Conservation (phyloP, 2,797 vertebrate genomes). For the Myotis findleyi region DNA sequence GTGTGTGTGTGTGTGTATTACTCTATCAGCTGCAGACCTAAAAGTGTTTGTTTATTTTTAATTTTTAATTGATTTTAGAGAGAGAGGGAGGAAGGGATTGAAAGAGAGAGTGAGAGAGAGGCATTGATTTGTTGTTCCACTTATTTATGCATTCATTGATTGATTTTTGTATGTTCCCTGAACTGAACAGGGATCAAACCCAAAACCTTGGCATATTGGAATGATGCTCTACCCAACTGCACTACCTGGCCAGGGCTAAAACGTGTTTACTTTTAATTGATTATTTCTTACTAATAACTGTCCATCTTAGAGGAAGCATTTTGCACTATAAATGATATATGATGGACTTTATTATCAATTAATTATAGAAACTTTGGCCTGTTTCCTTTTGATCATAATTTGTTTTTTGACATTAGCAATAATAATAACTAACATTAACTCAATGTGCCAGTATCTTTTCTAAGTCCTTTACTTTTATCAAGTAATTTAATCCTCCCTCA, state of each 20-base stretch:
- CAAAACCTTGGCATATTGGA: neutral
- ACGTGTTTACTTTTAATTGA: neutral
- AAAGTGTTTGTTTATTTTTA: neutral
- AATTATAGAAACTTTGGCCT: neutral
- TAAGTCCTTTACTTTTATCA: neutral
- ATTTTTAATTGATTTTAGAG: neutral
- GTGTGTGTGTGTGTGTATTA: neutral
- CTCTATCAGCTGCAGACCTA: neutral
- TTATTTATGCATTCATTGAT: neutral
- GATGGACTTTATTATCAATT: neutral
- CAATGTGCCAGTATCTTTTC: neutral
- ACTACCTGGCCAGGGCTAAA: neutral
- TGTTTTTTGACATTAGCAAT: neutral
- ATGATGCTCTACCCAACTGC: neutral
- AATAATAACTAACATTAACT: neutral
- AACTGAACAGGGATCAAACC: neutral
- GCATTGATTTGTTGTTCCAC: neutral
- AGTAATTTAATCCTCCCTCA: neutral
- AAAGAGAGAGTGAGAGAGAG: neutral
- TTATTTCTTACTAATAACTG: neutral
- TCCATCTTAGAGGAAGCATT: neutral
- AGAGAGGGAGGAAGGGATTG: neutral
- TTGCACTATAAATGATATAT: neutral
- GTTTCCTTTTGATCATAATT: neutral
- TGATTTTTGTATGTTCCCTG: neutral